Conservation (phyloP, 2,113 vertebrate species). For the Dromas ardeola region DNA sequence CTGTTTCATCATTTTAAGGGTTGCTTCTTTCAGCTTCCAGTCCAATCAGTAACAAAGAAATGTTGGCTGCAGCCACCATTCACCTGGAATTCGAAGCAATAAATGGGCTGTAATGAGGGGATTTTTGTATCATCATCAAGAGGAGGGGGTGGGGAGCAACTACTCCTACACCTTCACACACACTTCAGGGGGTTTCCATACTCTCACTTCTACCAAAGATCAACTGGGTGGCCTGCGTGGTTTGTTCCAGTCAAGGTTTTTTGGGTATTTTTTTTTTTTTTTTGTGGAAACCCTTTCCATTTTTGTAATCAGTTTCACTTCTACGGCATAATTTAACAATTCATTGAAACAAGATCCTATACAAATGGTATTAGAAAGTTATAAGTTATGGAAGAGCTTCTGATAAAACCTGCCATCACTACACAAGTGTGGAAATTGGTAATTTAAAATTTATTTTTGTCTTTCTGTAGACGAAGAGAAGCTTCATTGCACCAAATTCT, state of each 20-base stretch:
- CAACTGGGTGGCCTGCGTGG: background rate
- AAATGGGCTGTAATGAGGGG: background rate
- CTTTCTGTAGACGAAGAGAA: background rate
- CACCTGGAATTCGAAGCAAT: background rate
- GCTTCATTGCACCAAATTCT: background rate
- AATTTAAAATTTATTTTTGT: background rate
- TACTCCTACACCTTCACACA: background rate
- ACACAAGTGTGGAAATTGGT: background rate
- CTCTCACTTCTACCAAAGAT: background rate
- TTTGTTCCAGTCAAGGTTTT: background rate
- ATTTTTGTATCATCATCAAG: background rate
- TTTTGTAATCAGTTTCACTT: background rate
- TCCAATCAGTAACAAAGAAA: background rate
- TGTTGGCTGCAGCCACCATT: background rate
- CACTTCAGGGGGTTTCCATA: background rate
- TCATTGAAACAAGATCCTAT: background rate
- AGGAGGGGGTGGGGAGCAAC: background rate
- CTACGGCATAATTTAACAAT: background rate
- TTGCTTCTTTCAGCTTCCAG: background rate
- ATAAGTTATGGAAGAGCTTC: background rate
- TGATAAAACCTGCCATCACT: background rate
- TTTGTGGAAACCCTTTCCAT: background rate
- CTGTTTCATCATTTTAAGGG: background rate
- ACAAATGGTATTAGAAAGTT: background rate
- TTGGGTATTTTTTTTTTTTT: background rate